Percentiles rank a stretch among this genome's conserved stretches.
Evolutionary conservation across 2,888 invertebrate genomes (phyloP).

Genomic region (Odontothrips loti): DNA sequence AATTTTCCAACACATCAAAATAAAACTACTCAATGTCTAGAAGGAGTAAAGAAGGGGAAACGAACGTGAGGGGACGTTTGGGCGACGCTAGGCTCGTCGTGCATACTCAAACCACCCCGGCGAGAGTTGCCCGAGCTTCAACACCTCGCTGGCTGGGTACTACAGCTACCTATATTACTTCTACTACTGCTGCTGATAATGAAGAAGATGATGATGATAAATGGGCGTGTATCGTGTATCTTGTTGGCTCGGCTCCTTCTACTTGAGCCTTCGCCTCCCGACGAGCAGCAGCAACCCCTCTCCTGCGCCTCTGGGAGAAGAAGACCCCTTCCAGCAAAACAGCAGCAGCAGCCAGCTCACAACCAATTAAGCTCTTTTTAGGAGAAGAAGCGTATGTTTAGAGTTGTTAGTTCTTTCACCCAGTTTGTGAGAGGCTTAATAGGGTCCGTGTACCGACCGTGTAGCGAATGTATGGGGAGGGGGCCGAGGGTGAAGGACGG

Average conservation of each 20-base stretch:
- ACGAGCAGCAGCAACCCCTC: not conserved
- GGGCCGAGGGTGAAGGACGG: not conserved
- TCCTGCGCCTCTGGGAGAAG: not conserved
- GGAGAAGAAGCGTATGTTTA: constrained; percentile 15
- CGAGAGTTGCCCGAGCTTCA: too few relatives aligned
- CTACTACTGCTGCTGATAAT: too few relatives aligned
- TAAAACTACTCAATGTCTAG: not conserved
- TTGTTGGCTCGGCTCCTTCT: not conserved
- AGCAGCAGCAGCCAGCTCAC: not conserved
- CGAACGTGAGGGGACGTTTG: too few relatives aligned
- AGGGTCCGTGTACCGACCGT: constrained; percentile 6
- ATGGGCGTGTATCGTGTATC: not conserved
- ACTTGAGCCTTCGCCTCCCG: not conserved
- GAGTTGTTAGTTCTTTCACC: constrained; percentile 15
- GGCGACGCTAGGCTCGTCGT: too few relatives aligned
- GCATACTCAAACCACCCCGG: too few relatives aligned
- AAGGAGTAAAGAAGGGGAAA: not conserved
- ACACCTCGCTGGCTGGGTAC: too few relatives aligned
- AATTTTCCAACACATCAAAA: constrained; percentile 8
- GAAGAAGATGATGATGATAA: not conserved
- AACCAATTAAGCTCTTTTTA: constrained; percentile 8
- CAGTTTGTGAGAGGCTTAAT: constrained; percentile 3
- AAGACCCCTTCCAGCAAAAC: not conserved
- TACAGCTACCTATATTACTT: too few relatives aligned
- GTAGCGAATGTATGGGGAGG: constrained; percentile 11